These are phyloP conservation scores for Spatulosminthurus flaviceps DNA, from an alignment of 2,888 invertebrate genomes.

Conservation along the genomic window DNA sequence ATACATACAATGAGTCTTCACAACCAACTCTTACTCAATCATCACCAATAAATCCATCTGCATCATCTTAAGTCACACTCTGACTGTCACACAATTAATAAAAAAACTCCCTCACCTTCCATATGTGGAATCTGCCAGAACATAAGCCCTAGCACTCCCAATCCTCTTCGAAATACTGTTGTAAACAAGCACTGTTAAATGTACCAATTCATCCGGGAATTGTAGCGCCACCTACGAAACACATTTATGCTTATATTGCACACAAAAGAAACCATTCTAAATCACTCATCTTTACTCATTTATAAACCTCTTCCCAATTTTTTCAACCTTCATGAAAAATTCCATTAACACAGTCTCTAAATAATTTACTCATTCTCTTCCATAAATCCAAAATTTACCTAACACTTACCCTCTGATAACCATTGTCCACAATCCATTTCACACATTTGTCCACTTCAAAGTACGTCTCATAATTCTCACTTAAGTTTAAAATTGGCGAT, in stretches of 20 bases:
- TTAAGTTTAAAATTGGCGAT: neutral
- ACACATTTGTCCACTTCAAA: slow-evolving; percentile 74
- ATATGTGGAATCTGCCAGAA: slow-evolving; percentile 90
- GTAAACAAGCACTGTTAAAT: slow-evolving; percentile 76
- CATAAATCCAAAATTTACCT: neutral
- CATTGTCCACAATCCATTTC: slow-evolving; percentile 77
- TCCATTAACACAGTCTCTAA: too few relatives aligned
- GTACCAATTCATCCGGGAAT: slow-evolving; percentile 85
- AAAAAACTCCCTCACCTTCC: slow-evolving; percentile 84
- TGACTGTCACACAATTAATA: too few relatives aligned
- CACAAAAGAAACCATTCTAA: neutral
- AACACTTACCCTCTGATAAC: slow-evolving; percentile 73
- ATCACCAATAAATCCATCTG: too few relatives aligned
- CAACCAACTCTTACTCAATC: too few relatives aligned
- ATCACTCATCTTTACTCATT: too few relatives aligned
- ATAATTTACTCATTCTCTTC: neutral
- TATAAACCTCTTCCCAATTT: too few relatives aligned
- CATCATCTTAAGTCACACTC: too few relatives aligned
- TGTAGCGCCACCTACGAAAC: slow-evolving; percentile 82
- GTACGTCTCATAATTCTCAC: slow-evolving; percentile 61
- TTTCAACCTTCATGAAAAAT: too few relatives aligned
- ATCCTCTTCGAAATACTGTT: slow-evolving; percentile 68
- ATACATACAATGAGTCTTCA: too few relatives aligned
- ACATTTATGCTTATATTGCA: neutral
- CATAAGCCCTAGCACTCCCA: slow-evolving; percentile 74